phyloP scores from a whole-genome alignment of 2,797 vertebrate species.

The Ataeniobius toweri region DNA sequence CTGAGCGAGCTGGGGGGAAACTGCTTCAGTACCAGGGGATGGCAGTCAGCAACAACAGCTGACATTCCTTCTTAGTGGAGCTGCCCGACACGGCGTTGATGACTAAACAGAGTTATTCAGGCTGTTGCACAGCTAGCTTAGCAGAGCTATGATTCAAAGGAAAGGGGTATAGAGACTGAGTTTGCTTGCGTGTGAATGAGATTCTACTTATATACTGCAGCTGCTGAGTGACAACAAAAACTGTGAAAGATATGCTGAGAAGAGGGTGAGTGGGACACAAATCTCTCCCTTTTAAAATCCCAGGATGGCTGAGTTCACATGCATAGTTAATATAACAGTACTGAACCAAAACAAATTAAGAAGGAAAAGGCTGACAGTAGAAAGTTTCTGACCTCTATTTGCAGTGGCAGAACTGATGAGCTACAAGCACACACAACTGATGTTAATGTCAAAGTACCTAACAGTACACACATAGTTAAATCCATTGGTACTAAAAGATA shows the following conservation, averaged over 20 bases:
- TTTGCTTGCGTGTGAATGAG: conserved; percentile 24
- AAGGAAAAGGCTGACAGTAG: conserved; percentile 8
- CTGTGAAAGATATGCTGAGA: conserved; percentile 9
- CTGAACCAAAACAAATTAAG: conserved; percentile 15
- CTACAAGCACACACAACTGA: neutral
- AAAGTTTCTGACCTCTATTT: conserved; percentile 29
- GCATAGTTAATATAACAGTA: conserved; percentile 17
- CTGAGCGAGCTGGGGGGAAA: conserved; percentile 23
- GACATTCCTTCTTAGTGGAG: conserved; percentile 51
- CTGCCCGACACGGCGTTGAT: conserved; percentile 56
- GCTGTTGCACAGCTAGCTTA: conserved; percentile 64
- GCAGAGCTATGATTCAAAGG: conserved; percentile 50
- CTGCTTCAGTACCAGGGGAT: conserved; percentile 44
- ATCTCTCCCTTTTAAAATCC: conserved; percentile 19
- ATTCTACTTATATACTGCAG: conserved; percentile 44
- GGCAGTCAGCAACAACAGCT: conserved; percentile 57
- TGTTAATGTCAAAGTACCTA: conserved; percentile 14
- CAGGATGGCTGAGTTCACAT: conserved; percentile 25
- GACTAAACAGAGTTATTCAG: conserved; percentile 73
- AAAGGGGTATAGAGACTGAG: conserved; percentile 32
- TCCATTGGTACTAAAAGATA: conserved; percentile 11
- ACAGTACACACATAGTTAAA: conserved; percentile 28
- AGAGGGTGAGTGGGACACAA: conserved; percentile 10
- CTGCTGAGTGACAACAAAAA: conserved; percentile 45
- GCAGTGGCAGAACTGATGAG: conserved; percentile 15